A percentile compares a stretch with the other conserved stretches of the same genome.
phyloP scores from a whole-genome alignment of 2,797 vertebrate species.

The Characodon lateralis region DNA sequence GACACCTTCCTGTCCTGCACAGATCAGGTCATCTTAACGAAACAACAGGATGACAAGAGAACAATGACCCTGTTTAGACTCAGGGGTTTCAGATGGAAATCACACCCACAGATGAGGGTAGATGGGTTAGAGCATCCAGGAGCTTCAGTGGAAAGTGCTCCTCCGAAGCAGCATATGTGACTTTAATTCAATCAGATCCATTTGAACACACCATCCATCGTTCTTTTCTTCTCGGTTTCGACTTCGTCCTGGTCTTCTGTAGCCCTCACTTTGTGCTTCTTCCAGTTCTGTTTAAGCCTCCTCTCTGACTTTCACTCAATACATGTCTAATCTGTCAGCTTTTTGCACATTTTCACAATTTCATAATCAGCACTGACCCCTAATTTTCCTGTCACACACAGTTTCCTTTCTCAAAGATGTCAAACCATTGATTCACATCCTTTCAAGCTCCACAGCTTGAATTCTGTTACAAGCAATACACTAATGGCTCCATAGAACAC shows the following conservation, averaged over 20 bases:
- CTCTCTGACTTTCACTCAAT: neutral
- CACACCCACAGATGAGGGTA: neutral
- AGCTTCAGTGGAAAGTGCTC: neutral
- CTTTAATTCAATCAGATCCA: neutral
- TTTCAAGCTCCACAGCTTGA: neutral
- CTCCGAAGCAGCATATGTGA: neutral
- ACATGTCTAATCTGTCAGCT: neutral
- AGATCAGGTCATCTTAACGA: neutral
- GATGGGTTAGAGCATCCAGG: neutral
- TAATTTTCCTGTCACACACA: neutral
- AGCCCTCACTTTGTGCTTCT: neutral
- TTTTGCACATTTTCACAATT: neutral
- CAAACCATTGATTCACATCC: constrained; percentile 26
- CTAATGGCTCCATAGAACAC: constrained; percentile 30
- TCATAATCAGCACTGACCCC: constrained; percentile 4
- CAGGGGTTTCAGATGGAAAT: neutral
- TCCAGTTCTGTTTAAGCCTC: neutral
- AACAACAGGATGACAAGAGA: constrained; percentile 17
- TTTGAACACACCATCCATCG: neutral
- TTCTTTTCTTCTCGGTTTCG: neutral
- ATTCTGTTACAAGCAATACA: constrained; percentile 3
- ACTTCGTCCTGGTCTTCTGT: neutral
- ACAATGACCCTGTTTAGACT: constrained; percentile 15
- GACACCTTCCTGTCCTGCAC: neutral
- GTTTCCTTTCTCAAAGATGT: neutral